These are phyloP conservation scores for Trachops cirrhosus DNA, from an alignment of 2,797 vertebrate genomes.

Conservation along the genomic window DNA sequence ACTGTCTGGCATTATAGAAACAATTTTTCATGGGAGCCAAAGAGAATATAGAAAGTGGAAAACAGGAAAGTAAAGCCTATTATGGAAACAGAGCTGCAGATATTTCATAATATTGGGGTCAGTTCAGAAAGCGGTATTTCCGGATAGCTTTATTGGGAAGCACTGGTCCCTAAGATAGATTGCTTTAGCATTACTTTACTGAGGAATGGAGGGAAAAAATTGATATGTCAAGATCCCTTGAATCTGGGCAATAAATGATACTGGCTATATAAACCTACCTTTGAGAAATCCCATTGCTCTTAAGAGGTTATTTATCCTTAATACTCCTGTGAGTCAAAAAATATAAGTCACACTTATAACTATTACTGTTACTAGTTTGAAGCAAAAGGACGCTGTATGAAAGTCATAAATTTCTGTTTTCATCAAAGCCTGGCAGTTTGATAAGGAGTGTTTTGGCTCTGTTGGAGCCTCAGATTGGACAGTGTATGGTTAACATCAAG, in stretches of 20 bases:
- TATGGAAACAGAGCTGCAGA: background rate
- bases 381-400: background rate
- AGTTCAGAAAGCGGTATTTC: background rate
- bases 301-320: conserved; percentile 6
- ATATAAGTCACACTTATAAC: background rate
- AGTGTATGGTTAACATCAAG: background rate
- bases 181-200: background rate
- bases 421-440: background rate
- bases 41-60: background rate
- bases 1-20: background rate
- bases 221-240: background rate
- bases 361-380: background rate
- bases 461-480: background rate
- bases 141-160: background rate
- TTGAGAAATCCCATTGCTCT: background rate
- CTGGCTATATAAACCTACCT: background rate
- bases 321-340: conserved; percentile 26
- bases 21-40: background rate
- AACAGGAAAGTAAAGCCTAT: background rate
- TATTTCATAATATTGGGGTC: background rate
- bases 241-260: conserved; percentile 22
- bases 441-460: conserved; percentile 18
- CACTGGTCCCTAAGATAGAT: background rate
- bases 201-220: background rate
- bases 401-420: conserved; percentile 12